A percentile compares a stretch with the other conserved stretches of the same genome.
phyloP scores from a whole-genome alignment of 2,113 vertebrate species.

The Martes martes region DNA sequence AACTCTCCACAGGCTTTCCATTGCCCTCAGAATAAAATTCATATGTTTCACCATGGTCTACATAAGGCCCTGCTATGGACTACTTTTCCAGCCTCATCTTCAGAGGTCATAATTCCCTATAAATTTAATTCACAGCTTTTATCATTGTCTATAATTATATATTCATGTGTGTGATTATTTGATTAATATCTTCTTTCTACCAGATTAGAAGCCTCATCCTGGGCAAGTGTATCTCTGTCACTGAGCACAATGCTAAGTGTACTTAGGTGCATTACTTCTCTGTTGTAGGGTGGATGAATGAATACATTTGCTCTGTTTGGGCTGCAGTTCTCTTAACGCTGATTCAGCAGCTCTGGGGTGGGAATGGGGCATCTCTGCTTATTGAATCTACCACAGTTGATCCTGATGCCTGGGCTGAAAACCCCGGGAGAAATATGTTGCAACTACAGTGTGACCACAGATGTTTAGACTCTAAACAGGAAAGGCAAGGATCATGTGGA shows the following conservation, averaged over 20 bases:
- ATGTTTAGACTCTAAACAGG: constrained; percentile 34
- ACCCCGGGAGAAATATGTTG: not conserved
- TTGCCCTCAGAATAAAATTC: not conserved
- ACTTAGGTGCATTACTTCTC: not conserved
- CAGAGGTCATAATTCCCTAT: not conserved
- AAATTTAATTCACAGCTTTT: not conserved
- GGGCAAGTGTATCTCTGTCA: not conserved
- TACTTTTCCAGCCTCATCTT: not conserved
- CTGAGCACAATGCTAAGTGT: not conserved
- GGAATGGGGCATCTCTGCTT: not conserved
- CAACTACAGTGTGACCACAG: not conserved
- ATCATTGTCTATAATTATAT: not conserved
- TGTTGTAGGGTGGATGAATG: not conserved
- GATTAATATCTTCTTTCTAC: not conserved
- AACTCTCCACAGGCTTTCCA: not conserved
- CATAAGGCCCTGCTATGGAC: not conserved
- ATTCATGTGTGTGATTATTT: not conserved
- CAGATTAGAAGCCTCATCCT: not conserved
- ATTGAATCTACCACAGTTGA: not conserved
- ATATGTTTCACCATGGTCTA: not conserved
- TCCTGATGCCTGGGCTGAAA: not conserved
- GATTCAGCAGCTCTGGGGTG: not conserved
- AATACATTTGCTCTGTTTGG: not conserved
- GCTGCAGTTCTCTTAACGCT: not conserved
- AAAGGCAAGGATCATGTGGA: not conserved